Base-by-base conservation (phyloP, 2,797 vertebrate species). In the Florisuga fusca region DNA sequence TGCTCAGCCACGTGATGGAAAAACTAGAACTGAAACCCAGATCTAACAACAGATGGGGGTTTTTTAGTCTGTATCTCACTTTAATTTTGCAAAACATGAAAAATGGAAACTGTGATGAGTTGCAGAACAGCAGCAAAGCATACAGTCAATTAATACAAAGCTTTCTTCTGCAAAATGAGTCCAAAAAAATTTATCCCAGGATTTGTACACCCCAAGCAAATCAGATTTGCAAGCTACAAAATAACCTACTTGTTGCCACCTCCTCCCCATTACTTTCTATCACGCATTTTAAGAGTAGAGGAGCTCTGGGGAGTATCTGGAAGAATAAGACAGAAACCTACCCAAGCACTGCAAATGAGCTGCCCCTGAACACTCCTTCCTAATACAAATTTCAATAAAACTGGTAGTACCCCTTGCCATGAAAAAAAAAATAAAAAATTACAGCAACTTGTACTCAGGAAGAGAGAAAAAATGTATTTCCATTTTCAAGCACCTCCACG, bases 1-100 rank as follows among this genome's bases (percentile, higher is more conserved):
- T 64, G 51, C 61, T 94, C 63, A 93, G 64, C 20, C 90, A 90
- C 0, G 2, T 71, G 77, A 79, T 41, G 58, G 91, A 55, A 94
- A 94, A 95, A 84, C 38, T 26, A 74, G 75, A 93, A 84, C 68
- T 74, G 87, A 93, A 95, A 95, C 79, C 25, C 61, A 43, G 68
- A 59, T 68, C 85, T 78, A 87, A 87, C n/a, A 87, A 48, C 12
- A 84, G 36, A 82, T 31, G 38, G 38, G 38, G 38, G 23, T 75
- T 1, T 10, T 20, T 75, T 15, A 79, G 66, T 43, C 48, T 68
- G 2, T 13, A 69, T 64, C 75, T 80, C 73, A 46, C 55, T 92
- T 75, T 31, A 77, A 68, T 77, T 91, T 50, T 3, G 6, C 5
- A 4, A 63, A 80, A 53, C 46, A 68, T n/a, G 33, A 91, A 63